A percentile compares a stretch with the other conserved stretches of the same genome.
These are phyloP conservation scores for Pristis pectinata DNA, from an alignment of 2,797 vertebrate species.

Conservation along the genomic window DNA sequence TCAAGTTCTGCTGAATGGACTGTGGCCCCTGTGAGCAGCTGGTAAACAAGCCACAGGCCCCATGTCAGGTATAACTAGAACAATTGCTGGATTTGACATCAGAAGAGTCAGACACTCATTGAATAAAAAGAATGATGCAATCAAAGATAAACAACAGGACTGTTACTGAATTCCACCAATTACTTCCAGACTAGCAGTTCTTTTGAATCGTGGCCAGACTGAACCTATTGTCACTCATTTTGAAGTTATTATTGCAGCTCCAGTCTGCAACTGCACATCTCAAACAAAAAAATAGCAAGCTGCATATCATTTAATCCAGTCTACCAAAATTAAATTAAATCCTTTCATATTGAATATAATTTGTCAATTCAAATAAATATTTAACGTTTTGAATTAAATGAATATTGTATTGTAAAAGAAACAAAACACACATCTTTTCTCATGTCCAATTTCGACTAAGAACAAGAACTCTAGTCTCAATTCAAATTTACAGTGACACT, in stretches of 20 bases:
- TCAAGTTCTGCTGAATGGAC: background rate
- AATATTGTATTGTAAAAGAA: background rate
- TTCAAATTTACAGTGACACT: background rate
- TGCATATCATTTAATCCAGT: background rate
- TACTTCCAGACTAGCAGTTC: constrained; percentile 74
- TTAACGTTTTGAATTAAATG: constrained; percentile 6
- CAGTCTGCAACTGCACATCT: constrained; percentile 44
- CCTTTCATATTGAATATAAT: background rate
- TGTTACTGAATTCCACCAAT: constrained; percentile 59
- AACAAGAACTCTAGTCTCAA: background rate
- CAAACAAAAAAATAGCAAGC: background rate
- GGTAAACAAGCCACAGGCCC: background rate
- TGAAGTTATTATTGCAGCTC: constrained; percentile 63
- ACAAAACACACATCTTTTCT: background rate
- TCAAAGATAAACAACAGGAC: constrained; percentile 53
- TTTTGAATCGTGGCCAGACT: constrained; percentile 68
- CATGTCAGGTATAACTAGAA: constrained; percentile 35
- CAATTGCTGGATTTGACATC: constrained; percentile 40
- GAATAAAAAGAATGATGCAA: constrained; percentile 48
- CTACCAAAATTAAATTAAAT: background rate
- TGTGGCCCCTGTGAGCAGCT: background rate
- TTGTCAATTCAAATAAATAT: background rate
- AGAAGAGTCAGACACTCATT: constrained; percentile 46
- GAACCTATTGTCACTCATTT: constrained; percentile 64
- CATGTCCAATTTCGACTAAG: background rate